These are phyloP conservation scores for Sepioteuthis lessoniana DNA, from an alignment of 2,888 invertebrate species.

Conservation along the genomic window DNA sequence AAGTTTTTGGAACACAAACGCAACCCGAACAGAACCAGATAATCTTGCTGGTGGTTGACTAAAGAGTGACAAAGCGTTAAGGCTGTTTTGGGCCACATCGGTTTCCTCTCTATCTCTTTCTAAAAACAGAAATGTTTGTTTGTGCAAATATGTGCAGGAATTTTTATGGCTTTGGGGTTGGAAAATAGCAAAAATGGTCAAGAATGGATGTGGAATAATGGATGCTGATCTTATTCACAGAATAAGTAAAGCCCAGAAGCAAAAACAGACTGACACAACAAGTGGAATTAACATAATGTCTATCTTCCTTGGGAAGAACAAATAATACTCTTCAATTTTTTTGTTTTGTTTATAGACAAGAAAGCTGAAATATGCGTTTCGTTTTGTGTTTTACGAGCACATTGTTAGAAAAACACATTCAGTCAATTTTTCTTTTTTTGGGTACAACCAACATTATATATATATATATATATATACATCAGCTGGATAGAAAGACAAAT, in stretches of 20 bases:
- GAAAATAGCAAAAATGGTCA: neutral
- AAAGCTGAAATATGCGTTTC: no score
- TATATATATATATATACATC: no score
- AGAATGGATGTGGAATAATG: slow-evolving; percentile 33
- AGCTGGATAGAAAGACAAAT: no score
- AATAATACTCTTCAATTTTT: neutral
- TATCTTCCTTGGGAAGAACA: neutral
- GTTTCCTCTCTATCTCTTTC: neutral
- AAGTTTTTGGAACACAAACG: no score
- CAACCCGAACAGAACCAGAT: no score
- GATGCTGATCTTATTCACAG: slow-evolving; percentile 33
- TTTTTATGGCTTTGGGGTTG: neutral
- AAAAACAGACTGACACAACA: neutral
- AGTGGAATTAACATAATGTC: neutral
- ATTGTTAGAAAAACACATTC: neutral
- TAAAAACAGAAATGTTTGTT: neutral
- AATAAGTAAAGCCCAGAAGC: neutral
- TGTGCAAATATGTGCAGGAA: slow-evolving; percentile 20
- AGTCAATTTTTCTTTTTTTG: neutral
- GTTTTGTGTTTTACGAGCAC: neutral
- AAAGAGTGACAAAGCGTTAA: no score
- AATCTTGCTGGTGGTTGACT: no score
- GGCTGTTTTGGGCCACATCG: no score
- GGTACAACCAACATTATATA: no score
- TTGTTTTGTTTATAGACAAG: neutral